Evolutionary conservation across 35 echinoderm and acorn worm species (phyloP).

Genomic region (Lytechinus variegatus): DNA sequence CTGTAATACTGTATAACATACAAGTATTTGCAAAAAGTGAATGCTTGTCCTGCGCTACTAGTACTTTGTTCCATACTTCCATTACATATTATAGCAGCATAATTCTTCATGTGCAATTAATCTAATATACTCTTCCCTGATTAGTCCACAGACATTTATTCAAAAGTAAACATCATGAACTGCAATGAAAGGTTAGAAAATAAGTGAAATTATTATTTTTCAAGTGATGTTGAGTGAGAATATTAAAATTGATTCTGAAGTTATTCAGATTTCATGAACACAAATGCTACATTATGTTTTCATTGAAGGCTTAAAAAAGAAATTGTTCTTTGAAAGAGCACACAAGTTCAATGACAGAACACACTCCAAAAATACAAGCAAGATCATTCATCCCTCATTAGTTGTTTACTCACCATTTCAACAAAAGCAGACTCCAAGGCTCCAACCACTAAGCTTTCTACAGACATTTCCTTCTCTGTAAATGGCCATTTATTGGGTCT

Average conservation of each 20-base stretch:
- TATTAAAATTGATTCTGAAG: background rate
- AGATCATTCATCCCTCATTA: no score
- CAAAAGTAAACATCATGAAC: background rate
- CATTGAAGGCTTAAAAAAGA: background rate
- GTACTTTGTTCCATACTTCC: no score
- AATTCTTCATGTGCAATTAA: background rate
- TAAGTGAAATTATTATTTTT: background rate
- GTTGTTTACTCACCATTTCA: slow-evolving; percentile 72
- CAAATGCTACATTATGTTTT: background rate
- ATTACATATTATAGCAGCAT: background rate
- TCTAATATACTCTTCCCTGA: background rate
- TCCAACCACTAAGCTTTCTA: slow-evolving; percentile 87
- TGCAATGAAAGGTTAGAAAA: background rate
- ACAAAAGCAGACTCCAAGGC: slow-evolving; percentile 91
- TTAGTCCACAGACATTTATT: background rate
- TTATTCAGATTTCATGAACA: background rate
- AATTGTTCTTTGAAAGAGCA: background rate
- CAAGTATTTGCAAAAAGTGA: no score
- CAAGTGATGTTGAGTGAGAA: no score
- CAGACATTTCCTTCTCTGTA: slow-evolving; percentile 77
- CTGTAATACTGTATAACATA: no score
- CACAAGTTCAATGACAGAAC: background rate
- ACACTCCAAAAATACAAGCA: no score
- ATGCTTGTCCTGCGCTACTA: no score
- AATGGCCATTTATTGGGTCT: slow-evolving; percentile 87